Conservation (phyloP, 2,797 vertebrate species). For the Macropus fuliginosus region DNA sequence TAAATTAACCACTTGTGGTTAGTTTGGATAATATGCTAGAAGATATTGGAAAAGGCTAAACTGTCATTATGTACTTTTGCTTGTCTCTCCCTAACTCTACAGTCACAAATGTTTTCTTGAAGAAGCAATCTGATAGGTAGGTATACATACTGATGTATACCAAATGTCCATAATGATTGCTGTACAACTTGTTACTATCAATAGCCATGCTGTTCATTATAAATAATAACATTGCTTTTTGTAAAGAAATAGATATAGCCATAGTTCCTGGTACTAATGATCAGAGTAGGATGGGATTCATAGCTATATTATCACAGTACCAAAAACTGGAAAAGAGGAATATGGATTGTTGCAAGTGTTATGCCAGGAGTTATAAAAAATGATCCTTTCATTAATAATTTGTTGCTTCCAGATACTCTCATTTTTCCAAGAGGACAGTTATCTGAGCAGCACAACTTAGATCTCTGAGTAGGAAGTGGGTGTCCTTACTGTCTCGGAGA, state of each 20-base stretch:
- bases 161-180: neutral
- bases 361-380: neutral
- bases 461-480: neutral
- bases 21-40: neutral
- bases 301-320: neutral
- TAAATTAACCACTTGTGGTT: neutral
- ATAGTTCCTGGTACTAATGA: neutral
- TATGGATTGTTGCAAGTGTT: neutral
- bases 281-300: neutral
- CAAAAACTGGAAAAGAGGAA: neutral
- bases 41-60: neutral
- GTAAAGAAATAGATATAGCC: neutral
- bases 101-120: neutral
- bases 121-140: neutral
- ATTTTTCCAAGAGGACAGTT: neutral
- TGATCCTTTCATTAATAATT: neutral
- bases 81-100: neutral
- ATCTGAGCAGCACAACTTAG: neutral
- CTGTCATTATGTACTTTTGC: neutral
- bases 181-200: neutral
- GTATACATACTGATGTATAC: neutral
- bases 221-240: neutral
- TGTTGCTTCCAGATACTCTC: neutral
- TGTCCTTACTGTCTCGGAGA: neutral
- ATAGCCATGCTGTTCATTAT: neutral